A percentile compares a stretch with the other conserved stretches of the same genome.
Evolutionary conservation across 2,113 vertebrate genomes (phyloP).

Genomic region (Crypturellus undulatus): DNA sequence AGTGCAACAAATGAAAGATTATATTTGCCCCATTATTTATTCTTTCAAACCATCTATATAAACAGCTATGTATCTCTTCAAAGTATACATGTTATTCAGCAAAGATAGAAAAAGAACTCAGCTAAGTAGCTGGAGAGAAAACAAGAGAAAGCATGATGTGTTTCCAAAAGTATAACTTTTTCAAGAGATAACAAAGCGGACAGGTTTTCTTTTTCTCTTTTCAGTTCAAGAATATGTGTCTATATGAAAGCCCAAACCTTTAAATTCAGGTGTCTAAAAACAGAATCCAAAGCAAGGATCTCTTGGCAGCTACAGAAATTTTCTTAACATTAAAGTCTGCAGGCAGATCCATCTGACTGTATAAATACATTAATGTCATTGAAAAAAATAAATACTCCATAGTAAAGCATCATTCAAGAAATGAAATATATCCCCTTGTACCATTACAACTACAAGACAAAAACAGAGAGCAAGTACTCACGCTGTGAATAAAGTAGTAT

Average conservation of each 20-base stretch:
- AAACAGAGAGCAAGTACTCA: conserved; percentile 80
- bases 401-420: neutral
- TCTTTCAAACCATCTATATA: neutral
- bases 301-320: neutral
- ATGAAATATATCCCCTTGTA: neutral
- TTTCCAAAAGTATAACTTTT: neutral
- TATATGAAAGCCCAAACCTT: neutral
- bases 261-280: neutral
- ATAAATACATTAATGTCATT: neutral
- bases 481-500: conserved; percentile 98
- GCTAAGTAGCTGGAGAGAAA: neutral
- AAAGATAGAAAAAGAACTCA: neutral
- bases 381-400: neutral
- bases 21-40: neutral
- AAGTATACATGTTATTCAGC: neutral
- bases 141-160: neutral
- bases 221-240: neutral
- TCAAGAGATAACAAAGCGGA: neutral
- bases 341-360: neutral
- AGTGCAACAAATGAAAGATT: neutral
- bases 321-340: neutral
- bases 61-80: neutral
- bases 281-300: neutral
- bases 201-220: neutral
- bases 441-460: neutral